Evolutionary conservation across 1,140 invertebrate species (phyloP).

Genomic region (Macrotrachela quadricornifera): DNA sequence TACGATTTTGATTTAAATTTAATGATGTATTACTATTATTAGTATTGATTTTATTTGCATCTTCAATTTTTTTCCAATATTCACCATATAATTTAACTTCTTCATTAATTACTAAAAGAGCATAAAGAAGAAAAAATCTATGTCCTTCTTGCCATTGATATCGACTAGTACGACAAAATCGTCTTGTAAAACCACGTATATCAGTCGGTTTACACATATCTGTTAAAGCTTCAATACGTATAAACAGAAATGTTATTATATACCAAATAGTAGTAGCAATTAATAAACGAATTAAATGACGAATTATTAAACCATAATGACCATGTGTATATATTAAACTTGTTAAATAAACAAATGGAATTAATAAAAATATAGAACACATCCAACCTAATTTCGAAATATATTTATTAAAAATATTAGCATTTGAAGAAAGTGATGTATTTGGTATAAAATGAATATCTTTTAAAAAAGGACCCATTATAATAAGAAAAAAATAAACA

Average conservation of each 20-base stretch:
- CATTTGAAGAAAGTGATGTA: slow-evolving; percentile 55
- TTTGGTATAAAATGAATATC: too few relatives aligned
- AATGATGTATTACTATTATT: too few relatives aligned
- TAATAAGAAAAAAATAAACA: too few relatives aligned
- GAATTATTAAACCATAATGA: slow-evolving; percentile 37
- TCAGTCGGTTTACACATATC: slow-evolving; percentile 42
- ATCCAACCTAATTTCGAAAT: slow-evolving; percentile 88
- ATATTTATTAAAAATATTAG: slow-evolving; percentile 66
- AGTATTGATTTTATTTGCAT: too few relatives aligned
- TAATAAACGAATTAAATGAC: slow-evolving; percentile 47
- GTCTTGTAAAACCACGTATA: slow-evolving; percentile 48
- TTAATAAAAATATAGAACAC: slow-evolving; percentile 55
- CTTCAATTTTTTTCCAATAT: too few relatives aligned
- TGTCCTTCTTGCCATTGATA: slow-evolving; percentile 45
- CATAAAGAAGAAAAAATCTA: slow-evolving; percentile 72
- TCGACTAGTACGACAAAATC: slow-evolving; percentile 37
- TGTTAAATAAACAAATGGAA: slow-evolving; percentile 55
- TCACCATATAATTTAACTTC: slow-evolving; percentile 50
- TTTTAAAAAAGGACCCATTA: too few relatives aligned
- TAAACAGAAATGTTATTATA: slow-evolving; percentile 58
- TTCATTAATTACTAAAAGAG: slow-evolving; percentile 75
- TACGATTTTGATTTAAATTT: too few relatives aligned
- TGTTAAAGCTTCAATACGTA: slow-evolving; percentile 54
- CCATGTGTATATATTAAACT: slow-evolving; percentile 50
- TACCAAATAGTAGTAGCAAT: slow-evolving; percentile 73